Conservation (phyloP, 2,888 invertebrate species). For the Pyrochroa serraticornis region DNA sequence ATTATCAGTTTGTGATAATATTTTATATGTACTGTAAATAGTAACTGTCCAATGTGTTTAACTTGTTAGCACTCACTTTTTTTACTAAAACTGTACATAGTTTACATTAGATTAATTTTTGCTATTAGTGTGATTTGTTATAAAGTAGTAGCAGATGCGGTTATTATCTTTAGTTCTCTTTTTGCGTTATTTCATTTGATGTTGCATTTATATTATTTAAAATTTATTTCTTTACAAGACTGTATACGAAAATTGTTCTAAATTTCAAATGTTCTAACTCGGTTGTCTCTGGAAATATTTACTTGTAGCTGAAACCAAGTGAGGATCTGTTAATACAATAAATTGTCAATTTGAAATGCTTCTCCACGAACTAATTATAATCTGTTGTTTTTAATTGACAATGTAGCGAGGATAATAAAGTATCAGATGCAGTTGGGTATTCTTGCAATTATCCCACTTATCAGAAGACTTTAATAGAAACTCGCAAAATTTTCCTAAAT, state of each 20-base stretch:
- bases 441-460: too few species aligned
- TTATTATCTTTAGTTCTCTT: constrained; percentile 3
- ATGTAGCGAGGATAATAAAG: too few species aligned
- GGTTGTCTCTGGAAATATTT: too few species aligned
- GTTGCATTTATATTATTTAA: constrained; percentile 10
- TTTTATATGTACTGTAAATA: constrained; percentile 25
- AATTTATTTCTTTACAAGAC: neutral
- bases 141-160: neutral
- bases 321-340: too few species aligned
- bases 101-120: constrained; percentile 4
- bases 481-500: too few species aligned
- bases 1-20: constrained; percentile 26
- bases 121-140: constrained; percentile 13
- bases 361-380: too few species aligned
- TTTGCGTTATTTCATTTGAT: neutral
- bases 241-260: constrained; percentile 10
- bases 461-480: too few species aligned
- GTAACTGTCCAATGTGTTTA: constrained; percentile 4
- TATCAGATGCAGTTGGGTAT: too few species aligned
- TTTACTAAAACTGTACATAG: constrained; percentile 3
- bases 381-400: too few species aligned
- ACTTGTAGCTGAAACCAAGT: too few species aligned
- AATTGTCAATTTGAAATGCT: too few species aligned
- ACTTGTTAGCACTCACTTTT: constrained; percentile 3
- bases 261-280: neutral